phyloP scores from a whole-genome alignment of 92 coral and sea anemone species.

The Epizoanthus ramosus region DNA sequence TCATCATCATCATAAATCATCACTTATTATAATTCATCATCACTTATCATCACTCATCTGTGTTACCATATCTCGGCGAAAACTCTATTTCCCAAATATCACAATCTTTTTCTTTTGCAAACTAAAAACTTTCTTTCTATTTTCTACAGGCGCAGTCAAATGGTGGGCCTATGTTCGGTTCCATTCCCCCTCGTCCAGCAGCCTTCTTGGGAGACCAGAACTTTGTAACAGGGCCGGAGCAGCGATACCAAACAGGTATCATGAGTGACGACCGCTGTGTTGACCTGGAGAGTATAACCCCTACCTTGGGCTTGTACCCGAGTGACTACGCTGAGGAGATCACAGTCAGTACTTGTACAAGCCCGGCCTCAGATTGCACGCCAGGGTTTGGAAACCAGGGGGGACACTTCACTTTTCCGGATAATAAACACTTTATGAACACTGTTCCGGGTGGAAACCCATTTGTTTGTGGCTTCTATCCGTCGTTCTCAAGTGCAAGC shows the following conservation, averaged over 20 bases:
- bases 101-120: too few relatives aligned
- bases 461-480: slow-evolving; percentile 15
- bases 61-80: too few relatives aligned
- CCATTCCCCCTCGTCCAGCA: background rate
- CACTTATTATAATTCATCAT: too few relatives aligned
- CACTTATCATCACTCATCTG: too few relatives aligned
- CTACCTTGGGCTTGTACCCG: slow-evolving; percentile 19
- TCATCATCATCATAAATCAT: too few relatives aligned
- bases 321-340: slow-evolving; percentile 41
- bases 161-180: background rate
- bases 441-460: slow-evolving; percentile 11
- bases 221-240: background rate
- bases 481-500: slow-evolving; percentile 21
- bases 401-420: slow-evolving; percentile 16
- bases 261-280: slow-evolving; percentile 17
- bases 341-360: slow-evolving; percentile 35
- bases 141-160: slow-evolving; percentile 5
- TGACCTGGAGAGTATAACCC: slow-evolving; percentile 25
- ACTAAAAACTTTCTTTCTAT: background rate
- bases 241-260: slow-evolving; percentile 5
- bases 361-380: background rate
- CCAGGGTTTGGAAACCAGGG: background rate
- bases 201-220: slow-evolving; percentile 19
- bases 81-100: too few relatives aligned
- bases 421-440: slow-evolving; percentile 37